These are phyloP conservation scores for Drosophila pseudoobscura DNA, from an alignment of 1,140 invertebrate species.

Conservation along the genomic window DNA sequence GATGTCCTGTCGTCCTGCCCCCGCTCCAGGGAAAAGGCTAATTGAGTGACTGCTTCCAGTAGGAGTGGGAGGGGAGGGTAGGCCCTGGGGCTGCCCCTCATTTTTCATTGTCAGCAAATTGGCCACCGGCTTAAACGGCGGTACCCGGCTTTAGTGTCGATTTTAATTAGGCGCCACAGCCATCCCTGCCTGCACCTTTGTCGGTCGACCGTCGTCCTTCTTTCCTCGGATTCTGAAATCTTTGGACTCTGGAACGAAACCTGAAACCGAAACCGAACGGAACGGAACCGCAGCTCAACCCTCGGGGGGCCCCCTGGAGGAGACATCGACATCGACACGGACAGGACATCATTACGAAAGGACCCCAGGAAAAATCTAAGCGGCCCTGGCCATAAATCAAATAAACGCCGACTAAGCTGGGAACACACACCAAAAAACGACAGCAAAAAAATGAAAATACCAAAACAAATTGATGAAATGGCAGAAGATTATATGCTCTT, in stretches of 20 bases:
- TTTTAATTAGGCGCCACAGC: constrained; percentile 62
- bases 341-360: constrained; percentile 46
- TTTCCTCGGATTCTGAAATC: too few relatives aligned
- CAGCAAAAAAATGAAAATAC: constrained; percentile 21
- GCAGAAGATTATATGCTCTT: constrained; percentile 31
- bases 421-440: constrained; percentile 36
- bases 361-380: constrained; percentile 57
- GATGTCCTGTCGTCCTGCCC: too few relatives aligned
- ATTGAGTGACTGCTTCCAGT: too few relatives aligned
- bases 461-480: constrained; percentile 23
- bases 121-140: constrained; percentile 54
- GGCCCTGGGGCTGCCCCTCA: not conserved
- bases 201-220: too few relatives aligned
- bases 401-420: constrained; percentile 76
- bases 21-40: too few relatives aligned
- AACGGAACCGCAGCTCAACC: too few relatives aligned
- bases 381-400: constrained; percentile 74
- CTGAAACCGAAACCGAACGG: constrained; percentile 11
- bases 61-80: too few relatives aligned
- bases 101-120: constrained; percentile 67
- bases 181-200: not conserved
- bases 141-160: constrained; percentile 63
- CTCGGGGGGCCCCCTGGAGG: too few relatives aligned
- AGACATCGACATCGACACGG: constrained; percentile 1
- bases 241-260: constrained; percentile 14